phyloP scores from a whole-genome alignment of 2,888 invertebrate species.

The Phyllotreta cruciferae region DNA sequence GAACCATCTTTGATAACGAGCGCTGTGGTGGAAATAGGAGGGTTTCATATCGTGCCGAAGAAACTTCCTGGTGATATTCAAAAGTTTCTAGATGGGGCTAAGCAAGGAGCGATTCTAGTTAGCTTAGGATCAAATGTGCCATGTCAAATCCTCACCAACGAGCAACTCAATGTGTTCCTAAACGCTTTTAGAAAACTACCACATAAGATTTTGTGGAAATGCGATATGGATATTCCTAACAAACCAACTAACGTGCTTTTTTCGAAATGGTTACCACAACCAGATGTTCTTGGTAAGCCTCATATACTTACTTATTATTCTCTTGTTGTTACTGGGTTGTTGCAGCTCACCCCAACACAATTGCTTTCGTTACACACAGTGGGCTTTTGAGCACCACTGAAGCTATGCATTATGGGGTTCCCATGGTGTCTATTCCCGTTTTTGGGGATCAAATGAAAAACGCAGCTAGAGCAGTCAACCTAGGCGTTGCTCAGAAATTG shows the following conservation, averaged over 20 bases:
- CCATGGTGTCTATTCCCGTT: conserved; percentile 63
- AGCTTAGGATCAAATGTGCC: conserved; percentile 59
- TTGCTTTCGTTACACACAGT: conserved; percentile 66
- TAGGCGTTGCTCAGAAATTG: conserved; percentile 35
- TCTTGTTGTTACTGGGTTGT: neutral
- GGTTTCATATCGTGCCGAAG: conserved; percentile 57
- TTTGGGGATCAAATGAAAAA: conserved; percentile 63
- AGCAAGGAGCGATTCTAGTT: conserved; percentile 56
- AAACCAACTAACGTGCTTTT: conserved; percentile 55
- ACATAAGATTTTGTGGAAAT: conserved; percentile 60
- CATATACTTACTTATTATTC: neutral
- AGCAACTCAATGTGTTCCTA: conserved; percentile 50
- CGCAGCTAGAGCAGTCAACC: conserved; percentile 57
- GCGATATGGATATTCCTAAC: conserved; percentile 52
- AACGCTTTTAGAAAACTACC: conserved; percentile 55
- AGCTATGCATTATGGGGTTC: conserved; percentile 61
- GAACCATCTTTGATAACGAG: conserved; percentile 62
- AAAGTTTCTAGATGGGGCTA: conserved; percentile 53
- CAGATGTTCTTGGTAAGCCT: conserved; percentile 47
- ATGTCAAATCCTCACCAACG: conserved; percentile 50
- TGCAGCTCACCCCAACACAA: conserved; percentile 56
- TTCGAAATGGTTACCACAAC: conserved; percentile 72
- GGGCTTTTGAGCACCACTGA: conserved; percentile 68
- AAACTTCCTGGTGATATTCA: conserved; percentile 51
- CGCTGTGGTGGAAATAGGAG: conserved; percentile 66